Conservation (phyloP, 2,888 invertebrate genomes). For the Melinaea marsaeus region DNA sequence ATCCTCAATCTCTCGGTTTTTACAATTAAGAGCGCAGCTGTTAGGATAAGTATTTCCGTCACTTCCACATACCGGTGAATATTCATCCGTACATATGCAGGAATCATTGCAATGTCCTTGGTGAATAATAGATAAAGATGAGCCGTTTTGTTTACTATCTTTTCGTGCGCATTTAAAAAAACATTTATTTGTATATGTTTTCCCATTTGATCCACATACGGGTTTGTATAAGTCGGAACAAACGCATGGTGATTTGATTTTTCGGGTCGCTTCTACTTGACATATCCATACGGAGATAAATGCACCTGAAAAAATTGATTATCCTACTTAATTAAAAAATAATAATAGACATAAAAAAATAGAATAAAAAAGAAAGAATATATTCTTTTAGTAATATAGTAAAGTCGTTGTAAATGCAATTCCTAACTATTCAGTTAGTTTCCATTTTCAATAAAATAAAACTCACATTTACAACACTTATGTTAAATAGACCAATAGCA, state of each 20-base stretch:
- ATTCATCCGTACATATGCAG: constrained; percentile 25
- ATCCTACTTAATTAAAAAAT: no score
- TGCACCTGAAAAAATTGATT: neutral
- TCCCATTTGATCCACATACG: constrained; percentile 31
- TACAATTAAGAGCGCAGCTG: constrained; percentile 18
- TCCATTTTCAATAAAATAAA: no score
- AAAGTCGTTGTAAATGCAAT: no score
- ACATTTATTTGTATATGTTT: constrained; percentile 30
- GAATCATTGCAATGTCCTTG: constrained; percentile 19
- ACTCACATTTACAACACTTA: no score
- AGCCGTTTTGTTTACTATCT: constrained; percentile 11
- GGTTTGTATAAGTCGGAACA: constrained; percentile 22
- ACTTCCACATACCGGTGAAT: constrained; percentile 26
- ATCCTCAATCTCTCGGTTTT: constrained; percentile 14
- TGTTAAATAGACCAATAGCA: no score
- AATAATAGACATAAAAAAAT: no score
- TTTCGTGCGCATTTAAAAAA: constrained; percentile 27
- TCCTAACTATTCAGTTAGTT: no score
- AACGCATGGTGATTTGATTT: constrained; percentile 17
- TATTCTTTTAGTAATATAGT: no score
- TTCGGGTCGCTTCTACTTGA: constrained; percentile 1
- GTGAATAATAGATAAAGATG: constrained; percentile 18
- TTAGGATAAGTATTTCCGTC: constrained; percentile 26
- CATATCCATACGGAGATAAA: neutral
- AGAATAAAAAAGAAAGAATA: no score